Conservation (phyloP, 2,797 vertebrate genomes). For the Enteromius afrohamiltoni region DNA sequence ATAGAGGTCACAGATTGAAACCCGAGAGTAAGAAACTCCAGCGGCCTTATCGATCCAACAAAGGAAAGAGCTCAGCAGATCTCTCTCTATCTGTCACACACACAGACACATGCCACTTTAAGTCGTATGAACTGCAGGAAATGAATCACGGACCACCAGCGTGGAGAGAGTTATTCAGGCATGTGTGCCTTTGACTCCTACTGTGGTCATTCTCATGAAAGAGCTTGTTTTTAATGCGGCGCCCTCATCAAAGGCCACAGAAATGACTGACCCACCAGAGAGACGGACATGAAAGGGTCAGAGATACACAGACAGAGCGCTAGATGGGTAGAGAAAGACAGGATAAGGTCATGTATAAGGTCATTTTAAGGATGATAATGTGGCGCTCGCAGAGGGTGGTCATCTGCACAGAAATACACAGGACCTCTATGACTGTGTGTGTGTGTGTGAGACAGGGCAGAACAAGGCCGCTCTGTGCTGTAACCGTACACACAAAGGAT, state of each 20-base stretch:
- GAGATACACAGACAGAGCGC: slow-evolving; percentile 9
- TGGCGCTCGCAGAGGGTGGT: slow-evolving; percentile 43
- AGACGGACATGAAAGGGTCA: slow-evolving; percentile 11
- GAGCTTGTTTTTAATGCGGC: slow-evolving; percentile 27
- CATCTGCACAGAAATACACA: slow-evolving; percentile 19
- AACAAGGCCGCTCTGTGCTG: slow-evolving; percentile 38
- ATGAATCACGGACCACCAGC: slow-evolving; percentile 52
- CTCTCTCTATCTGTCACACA: slow-evolving; percentile 42
- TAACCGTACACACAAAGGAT: background rate
- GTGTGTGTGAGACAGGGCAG: background rate
- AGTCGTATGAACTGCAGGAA: background rate
- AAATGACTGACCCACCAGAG: slow-evolving; percentile 25
- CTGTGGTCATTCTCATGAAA: slow-evolving; percentile 31
- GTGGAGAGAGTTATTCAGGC: slow-evolving; percentile 1
- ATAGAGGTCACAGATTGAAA: slow-evolving; percentile 81
- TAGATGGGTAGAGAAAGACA: slow-evolving; percentile 11
- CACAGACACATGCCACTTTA: slow-evolving; percentile 17
- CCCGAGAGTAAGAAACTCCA: slow-evolving; percentile 76
- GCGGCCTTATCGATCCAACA: slow-evolving; percentile 74
- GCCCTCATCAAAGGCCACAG: slow-evolving; percentile 30
- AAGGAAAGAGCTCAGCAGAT: slow-evolving; percentile 74
- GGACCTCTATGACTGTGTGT: slow-evolving; percentile 21
- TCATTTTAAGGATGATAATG: slow-evolving; percentile 41
- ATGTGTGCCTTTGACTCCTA: slow-evolving; percentile 16
- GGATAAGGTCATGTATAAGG: slow-evolving; percentile 52